Evolutionary conservation across 1,140 invertebrate species (phyloP).

Genomic region (Potamilus streckersoni): DNA sequence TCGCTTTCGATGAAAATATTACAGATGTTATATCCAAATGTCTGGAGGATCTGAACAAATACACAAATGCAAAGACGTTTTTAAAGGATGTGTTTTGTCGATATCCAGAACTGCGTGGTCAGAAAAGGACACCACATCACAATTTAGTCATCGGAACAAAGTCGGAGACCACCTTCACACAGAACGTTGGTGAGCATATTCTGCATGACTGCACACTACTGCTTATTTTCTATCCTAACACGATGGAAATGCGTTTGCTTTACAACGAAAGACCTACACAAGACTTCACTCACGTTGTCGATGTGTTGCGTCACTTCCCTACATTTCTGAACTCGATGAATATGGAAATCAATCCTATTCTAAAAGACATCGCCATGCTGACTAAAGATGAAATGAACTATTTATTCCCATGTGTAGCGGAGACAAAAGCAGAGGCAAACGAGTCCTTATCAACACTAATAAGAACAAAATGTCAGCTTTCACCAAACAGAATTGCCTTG

Average conservation of each 20-base stretch:
- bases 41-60: conserved; percentile 18
- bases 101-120: conserved; percentile 39
- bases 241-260: conserved; percentile 29
- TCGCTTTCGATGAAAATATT: conserved; percentile 19
- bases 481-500: conserved; percentile 35
- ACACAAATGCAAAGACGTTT: conserved; percentile 33
- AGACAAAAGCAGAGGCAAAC: neutral
- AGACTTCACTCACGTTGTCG: conserved; percentile 36
- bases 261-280: conserved; percentile 42
- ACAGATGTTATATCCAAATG: conserved; percentile 22
- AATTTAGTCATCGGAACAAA: conserved; percentile 39
- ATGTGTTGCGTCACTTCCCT: conserved; percentile 41
- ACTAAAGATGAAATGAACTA: conserved; percentile 35
- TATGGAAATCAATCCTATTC: neutral
- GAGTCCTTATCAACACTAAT: conserved; percentile 13
- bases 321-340: conserved; percentile 35
- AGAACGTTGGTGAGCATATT: conserved; percentile 15
- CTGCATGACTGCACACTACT: conserved; percentile 44
- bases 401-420: neutral
- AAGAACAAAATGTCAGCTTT: conserved; percentile 20
- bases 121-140: conserved; percentile 35
- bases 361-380: conserved; percentile 35
- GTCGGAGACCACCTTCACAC: neutral
- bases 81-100: conserved; percentile 40
- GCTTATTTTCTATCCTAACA: conserved; percentile 24